phyloP scores from a whole-genome alignment of 2,888 invertebrate species.

The Athetis lepigone region DNA sequence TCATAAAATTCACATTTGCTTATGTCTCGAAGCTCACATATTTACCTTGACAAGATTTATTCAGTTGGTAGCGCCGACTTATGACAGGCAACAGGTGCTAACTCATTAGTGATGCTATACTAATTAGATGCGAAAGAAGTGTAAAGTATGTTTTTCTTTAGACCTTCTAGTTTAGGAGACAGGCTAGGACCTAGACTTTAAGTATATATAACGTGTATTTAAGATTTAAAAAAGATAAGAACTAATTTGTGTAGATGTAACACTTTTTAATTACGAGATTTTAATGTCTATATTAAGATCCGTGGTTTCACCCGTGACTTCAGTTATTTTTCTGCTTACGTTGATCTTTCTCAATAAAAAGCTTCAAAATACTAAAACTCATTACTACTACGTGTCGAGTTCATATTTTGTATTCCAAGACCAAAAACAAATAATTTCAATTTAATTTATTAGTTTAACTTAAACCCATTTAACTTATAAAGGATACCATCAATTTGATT shows the following conservation, averaged over 20 bases:
- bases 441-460: too few species aligned
- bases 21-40: slow-evolving; percentile 19
- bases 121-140: slow-evolving; percentile 48
- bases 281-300: too few species aligned
- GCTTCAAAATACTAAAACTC: too few species aligned
- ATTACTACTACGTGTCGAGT: too few species aligned
- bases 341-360: too few species aligned
- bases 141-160: slow-evolving; percentile 27
- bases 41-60: slow-evolving; percentile 47
- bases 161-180: slow-evolving; percentile 3
- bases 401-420: too few species aligned
- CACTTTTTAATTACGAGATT: too few species aligned
- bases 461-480: neutral
- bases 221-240: neutral
- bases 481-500: neutral
- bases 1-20: slow-evolving; percentile 46
- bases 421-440: neutral
- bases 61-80: slow-evolving; percentile 17
- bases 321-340: too few species aligned
- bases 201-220: neutral
- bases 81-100: slow-evolving; percentile 53
- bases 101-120: slow-evolving; percentile 46
- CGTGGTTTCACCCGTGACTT: too few species aligned
- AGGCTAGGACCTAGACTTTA: slow-evolving; percentile 2
- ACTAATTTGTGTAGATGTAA: neutral